Conservation (phyloP, 2,888 invertebrate species). For the Lottia scabra region DNA sequence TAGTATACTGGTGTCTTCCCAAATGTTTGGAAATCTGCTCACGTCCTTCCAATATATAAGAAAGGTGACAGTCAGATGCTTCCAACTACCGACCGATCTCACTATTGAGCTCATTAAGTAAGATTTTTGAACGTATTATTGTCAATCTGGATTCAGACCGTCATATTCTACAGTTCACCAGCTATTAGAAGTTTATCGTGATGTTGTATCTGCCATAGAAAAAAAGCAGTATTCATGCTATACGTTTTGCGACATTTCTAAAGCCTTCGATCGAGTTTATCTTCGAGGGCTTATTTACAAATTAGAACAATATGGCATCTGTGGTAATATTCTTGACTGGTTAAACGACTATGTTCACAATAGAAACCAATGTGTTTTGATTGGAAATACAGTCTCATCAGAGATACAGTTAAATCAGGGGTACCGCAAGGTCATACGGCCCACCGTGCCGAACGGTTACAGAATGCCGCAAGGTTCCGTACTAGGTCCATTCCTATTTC, state of each 20-base stretch:
- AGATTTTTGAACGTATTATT: not conserved
- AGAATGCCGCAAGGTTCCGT: conserved; percentile 22
- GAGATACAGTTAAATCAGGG: too few relatives aligned
- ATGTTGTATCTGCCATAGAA: not conserved
- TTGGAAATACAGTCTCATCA: conserved; percentile 5
- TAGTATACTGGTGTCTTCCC: not conserved
- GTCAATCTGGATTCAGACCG: not conserved
- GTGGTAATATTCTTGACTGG: not conserved
- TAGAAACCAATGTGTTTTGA: not conserved
- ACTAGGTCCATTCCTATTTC: conserved; percentile 19
- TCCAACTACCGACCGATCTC: not conserved
- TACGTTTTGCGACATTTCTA: not conserved
- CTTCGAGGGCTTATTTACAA: not conserved
- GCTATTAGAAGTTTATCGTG: not conserved
- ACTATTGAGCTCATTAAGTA: not conserved
- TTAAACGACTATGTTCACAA: not conserved
- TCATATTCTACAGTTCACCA: not conserved
- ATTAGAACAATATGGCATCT: not conserved
- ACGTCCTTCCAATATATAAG: not conserved
- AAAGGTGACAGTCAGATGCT: not conserved
- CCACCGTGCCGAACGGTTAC: too few relatives aligned
- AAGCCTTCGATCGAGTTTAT: not conserved
- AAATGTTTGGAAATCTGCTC: not conserved
- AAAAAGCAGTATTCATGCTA: not conserved
- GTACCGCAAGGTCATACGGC: not conserved